Conservation (phyloP, 2,888 invertebrate species). For the Drosophila hawaiiensis region DNA sequence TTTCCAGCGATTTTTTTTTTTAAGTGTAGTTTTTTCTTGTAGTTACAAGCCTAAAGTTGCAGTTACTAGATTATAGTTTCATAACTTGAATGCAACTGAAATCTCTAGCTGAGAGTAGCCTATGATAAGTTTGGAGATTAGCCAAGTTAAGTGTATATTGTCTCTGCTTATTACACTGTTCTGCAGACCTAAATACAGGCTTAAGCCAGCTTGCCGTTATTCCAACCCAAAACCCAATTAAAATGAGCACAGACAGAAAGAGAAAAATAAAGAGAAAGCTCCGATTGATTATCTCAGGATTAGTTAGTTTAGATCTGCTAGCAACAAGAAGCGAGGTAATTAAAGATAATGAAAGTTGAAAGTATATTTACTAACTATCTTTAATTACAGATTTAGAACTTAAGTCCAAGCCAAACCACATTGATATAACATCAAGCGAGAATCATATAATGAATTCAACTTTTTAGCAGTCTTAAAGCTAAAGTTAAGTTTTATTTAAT, state of each 20-base stretch:
- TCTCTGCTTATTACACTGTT: conserved; percentile 11
- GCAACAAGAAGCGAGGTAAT: background rate
- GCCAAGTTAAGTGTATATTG: conserved; percentile 9
- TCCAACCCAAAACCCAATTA: background rate
- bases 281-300: background rate
- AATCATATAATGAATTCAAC: background rate
- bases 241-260: background rate
- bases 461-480: background rate
- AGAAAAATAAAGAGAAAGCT: background rate
- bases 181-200: background rate
- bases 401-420: no score
- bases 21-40: background rate
- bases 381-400: background rate
- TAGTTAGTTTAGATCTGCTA: background rate
- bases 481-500: no score
- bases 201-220: background rate
- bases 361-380: background rate
- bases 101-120: background rate
- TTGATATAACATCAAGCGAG: background rate
- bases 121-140: conserved; percentile 9
- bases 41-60: background rate
- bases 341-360: background rate
- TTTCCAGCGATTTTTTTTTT: no score
- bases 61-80: background rate
- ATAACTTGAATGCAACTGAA: background rate